Evolutionary conservation across 1,140 invertebrate genomes (phyloP), one percentile per base, ranked within the genome.

Genomic region (Drosophila persimilis): DNA sequence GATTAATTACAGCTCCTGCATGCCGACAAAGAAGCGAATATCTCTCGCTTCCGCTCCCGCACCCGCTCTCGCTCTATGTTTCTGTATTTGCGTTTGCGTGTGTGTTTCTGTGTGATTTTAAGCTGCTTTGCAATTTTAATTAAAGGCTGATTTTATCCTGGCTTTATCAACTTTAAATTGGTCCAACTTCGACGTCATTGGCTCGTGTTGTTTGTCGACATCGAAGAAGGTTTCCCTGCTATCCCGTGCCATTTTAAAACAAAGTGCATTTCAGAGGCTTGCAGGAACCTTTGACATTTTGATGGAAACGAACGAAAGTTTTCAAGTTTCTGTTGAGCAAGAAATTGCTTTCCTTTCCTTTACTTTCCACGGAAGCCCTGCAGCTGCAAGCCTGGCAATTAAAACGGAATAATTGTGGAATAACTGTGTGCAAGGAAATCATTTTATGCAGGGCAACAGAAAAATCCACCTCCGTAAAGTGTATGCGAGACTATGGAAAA

Each of bases 81-180:
- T 50, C 13, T 41, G 8, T 15, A 11, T 44, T 24, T 29, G 24
- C 29, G 17, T 20, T 20, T 17, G 24, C 20, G n/a, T 44, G 55
- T 50, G 11, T 39, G 20, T 53, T 17, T 53, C 60, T 51, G 29
- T 44, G 51, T 47, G 51, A 55, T 65, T 79, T 61, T 73, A 86
- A 86, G 73, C 81, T 54, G 73, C 80, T 85, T 84, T 73, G 59
- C 57, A 31, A 52, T 80, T 80, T 80, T 80, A 76, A 86, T 85
- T 85, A 86, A 74, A 76, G 64, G 11, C 41, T 29, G 65, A 69
- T 24, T 72, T 60, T 47, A 46, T 50, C 53, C 26, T 44, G 24
- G 55, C 41, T 60, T 17, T 5, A n/a, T 17, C 64, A 26, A 41
- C 71, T 73, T 73, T 73, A 73, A 73, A 44, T 35, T 45, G 44